Evolutionary conservation across 2,888 invertebrate species (phyloP).

Genomic region (Lasioglossum zephyrum): DNA sequence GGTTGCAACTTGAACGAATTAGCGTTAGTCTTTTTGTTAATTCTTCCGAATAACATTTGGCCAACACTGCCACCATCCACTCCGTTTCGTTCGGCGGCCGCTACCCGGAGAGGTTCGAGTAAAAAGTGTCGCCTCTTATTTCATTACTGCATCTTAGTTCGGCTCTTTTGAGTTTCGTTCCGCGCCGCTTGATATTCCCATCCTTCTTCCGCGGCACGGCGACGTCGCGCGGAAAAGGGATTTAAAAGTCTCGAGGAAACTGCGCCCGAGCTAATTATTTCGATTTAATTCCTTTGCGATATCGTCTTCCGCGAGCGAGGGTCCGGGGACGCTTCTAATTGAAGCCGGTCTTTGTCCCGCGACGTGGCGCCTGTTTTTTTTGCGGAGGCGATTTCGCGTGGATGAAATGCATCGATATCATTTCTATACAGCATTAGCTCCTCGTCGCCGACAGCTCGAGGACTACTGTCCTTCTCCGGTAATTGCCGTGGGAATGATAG

Average conservation of each 20-base stretch:
- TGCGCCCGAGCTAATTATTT: conserved; percentile 44
- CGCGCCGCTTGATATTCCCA: conserved; percentile 2
- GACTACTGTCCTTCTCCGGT: background rate
- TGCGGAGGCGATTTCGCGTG: background rate
- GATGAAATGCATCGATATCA: background rate
- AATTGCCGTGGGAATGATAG: conserved; percentile 23
- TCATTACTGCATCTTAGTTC: conserved; percentile 43
- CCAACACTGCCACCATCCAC: background rate
- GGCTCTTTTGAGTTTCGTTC: conserved; percentile 25
- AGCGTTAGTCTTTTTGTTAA: background rate
- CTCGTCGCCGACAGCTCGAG: background rate
- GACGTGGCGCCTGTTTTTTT: conserved; percentile 11
- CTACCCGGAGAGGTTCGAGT: conserved; percentile 24
- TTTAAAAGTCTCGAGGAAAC: conserved; percentile 34
- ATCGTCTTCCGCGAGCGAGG: background rate
- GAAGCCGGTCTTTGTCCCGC: conserved; percentile 11
- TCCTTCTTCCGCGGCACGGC: background rate
- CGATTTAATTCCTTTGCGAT: conserved; percentile 44
- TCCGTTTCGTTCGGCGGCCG: background rate
- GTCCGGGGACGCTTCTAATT: conserved; percentile 24
- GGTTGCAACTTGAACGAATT: no score
- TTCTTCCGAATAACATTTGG: background rate
- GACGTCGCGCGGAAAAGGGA: conserved; percentile 34
- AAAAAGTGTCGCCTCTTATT: conserved; percentile 40
- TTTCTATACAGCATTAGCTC: conserved; percentile 28